These are phyloP conservation scores for Nudaria mundana DNA, from an alignment of 2,888 invertebrate genomes.

Conservation along the genomic window DNA sequence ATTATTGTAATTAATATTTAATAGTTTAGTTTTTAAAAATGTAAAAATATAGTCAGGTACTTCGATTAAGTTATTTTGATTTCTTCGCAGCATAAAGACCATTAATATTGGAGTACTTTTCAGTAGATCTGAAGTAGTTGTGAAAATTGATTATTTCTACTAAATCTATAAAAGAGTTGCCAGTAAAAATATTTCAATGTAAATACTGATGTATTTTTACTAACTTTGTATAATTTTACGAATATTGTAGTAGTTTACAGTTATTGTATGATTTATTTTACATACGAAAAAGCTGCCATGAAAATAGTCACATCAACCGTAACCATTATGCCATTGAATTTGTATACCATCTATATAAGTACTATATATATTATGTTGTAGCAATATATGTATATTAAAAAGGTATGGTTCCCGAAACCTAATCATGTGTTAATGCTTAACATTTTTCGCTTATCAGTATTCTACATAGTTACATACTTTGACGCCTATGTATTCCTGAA, in stretches of 20 bases:
- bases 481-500: too few relatives aligned
- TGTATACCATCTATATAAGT: slow-evolving; percentile 30
- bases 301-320: slow-evolving; percentile 34
- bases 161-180: too few relatives aligned
- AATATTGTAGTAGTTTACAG: background rate
- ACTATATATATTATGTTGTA: too few relatives aligned
- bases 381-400: slow-evolving; percentile 39
- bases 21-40: slow-evolving; percentile 28
- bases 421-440: too few relatives aligned
- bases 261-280: slow-evolving; percentile 23
- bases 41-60: slow-evolving; percentile 34
- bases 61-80: slow-evolving; percentile 2
- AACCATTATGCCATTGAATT: slow-evolving; percentile 43
- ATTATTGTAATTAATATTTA: slow-evolving; percentile 40
- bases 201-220: slow-evolving; percentile 36
- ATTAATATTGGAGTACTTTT: background rate
- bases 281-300: slow-evolving; percentile 41
- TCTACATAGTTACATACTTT: too few relatives aligned
- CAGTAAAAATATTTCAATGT: too few relatives aligned
- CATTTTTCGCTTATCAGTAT: too few relatives aligned
- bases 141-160: too few relatives aligned
- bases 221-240: slow-evolving; percentile 6
- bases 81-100: background rate
- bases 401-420: slow-evolving; percentile 27
- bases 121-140: background rate